Evolutionary conservation across 2,113 vertebrate genomes (phyloP), one percentile per base, ranked within the genome.

Genomic region (Bubo bubo): DNA sequence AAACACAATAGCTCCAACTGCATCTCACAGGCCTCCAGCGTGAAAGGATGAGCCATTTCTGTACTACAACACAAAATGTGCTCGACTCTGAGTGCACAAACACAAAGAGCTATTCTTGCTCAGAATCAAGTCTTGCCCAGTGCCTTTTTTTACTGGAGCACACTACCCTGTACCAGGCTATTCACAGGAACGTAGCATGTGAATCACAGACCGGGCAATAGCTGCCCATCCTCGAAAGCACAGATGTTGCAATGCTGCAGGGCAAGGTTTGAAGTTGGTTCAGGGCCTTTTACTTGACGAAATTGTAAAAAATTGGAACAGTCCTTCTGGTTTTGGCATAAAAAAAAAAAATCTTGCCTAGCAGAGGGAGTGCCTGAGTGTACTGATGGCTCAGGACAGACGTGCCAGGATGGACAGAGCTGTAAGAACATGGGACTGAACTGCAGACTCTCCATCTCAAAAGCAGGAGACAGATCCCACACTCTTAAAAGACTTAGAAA

Each of bases 51-150:
- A 77, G 88, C 12, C 28, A 5, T 30, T 52, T 80, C 85, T 24
- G 16, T 7, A 47, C 64, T 66, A 64, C 85, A 56, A 9, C 68
- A 60, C 63, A 86, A 89, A 73, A 27, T 0, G 2, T 18, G 83
- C 76, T 59, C 2, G 0, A 9, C 63, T 43, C 34, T 3, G 0
- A 85, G n/a, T 1, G 64, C 81, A 72, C 87, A 92, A 77, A 79
- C 88, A 92, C 79, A 86, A 92, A 91, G 86, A 45, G 53, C 71
- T 72, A 43, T 23, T 92, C 86, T 23, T 86, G 82, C 82, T 79
- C 89, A 59, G 56, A 47, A 18, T 12, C 52, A 55, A 79, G 52
- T 21, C 79, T 58, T 28, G 37, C 74, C 77, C 74, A 37, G 70
- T 3, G 52, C 75, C 66, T 58, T 74, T 30, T 58, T 74, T 30